These are phyloP conservation scores for Drymodes brunneopygia DNA, from an alignment of 2,113 vertebrate species.

Conservation along the genomic window DNA sequence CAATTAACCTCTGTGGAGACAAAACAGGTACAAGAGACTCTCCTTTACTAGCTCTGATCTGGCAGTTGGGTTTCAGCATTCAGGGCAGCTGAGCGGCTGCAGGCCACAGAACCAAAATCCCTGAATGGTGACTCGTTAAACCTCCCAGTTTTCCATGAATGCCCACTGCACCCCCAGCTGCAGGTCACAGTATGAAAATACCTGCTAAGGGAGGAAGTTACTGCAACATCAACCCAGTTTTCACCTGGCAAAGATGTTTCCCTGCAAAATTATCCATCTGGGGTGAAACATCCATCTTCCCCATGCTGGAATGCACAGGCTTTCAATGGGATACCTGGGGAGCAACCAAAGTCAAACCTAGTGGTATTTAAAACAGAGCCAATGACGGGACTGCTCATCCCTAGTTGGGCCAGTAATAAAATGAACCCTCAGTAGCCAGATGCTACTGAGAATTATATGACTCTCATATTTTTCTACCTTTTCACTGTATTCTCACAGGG, in stretches of 20 bases:
- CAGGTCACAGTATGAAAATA: not conserved
- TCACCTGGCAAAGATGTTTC: not conserved
- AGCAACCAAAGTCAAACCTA: not conserved
- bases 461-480: not conserved
- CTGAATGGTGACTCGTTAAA: accelerated
- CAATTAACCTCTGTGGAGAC: not conserved
- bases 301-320: not conserved
- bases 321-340: not conserved
- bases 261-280: not conserved
- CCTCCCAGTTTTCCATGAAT: not conserved
- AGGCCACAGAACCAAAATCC: not conserved
- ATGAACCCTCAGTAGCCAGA: not conserved
- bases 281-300: not conserved
- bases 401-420: not conserved
- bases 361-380: not conserved
- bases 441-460: not conserved
- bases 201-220: not conserved
- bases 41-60: not conserved
- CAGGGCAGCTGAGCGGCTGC: not conserved
- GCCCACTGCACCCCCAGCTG: accelerated
- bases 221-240: not conserved
- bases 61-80: not conserved
- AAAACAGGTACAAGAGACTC: not conserved
- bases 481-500: not conserved
- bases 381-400: accelerated